Conservation (phyloP, 1,140 invertebrate genomes). For the Gonioctena quinquepunctata region DNA sequence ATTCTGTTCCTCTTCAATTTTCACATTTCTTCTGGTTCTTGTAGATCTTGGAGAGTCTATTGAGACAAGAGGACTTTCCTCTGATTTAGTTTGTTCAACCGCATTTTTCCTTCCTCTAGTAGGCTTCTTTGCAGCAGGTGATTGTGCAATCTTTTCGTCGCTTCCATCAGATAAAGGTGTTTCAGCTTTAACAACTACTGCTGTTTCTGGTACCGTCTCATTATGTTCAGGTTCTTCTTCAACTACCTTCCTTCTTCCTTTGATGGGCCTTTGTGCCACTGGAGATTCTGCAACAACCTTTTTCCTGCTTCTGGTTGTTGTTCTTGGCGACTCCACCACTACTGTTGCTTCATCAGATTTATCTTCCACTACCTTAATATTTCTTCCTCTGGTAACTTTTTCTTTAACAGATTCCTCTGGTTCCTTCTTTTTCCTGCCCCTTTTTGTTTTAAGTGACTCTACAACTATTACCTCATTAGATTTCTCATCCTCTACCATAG, state of each 20-base stretch:
- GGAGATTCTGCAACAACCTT: neutral
- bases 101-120: neutral
- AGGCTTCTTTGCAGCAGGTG: neutral
- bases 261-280: neutral
- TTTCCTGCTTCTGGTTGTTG: neutral
- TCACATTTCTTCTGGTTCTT: neutral
- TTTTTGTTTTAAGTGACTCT: neutral
- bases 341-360: neutral
- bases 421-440: neutral
- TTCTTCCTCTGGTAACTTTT: neutral
- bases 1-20: neutral
- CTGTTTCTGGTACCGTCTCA: neutral
- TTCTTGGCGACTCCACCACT: neutral
- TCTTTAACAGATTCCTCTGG: no score
- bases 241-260: neutral
- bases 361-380: neutral
- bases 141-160: neutral
- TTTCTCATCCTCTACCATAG: neutral
- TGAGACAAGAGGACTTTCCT: neutral
- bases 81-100: neutral
- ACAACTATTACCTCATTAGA: neutral
- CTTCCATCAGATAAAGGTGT: neutral
- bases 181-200: neutral
- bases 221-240: neutral
- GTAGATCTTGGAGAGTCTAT: neutral